phyloP scores from a whole-genome alignment of 2,888 invertebrate genomes.

The Cactoblastis cactorum region DNA sequence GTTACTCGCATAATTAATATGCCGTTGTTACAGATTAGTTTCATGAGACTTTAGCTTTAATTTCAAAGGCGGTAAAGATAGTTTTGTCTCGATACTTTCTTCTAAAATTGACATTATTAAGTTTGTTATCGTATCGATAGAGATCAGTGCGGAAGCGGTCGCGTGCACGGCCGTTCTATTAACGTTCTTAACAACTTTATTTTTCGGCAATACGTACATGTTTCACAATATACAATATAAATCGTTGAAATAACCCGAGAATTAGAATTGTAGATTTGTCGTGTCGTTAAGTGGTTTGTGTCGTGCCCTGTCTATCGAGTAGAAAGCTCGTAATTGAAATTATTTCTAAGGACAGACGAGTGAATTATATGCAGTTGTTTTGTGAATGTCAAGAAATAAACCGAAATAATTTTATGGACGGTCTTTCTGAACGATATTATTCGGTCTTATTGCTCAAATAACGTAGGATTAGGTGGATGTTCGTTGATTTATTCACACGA shows the following conservation, averaged over 20 bases:
- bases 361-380: slow-evolving; percentile 16
- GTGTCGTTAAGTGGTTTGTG: slow-evolving; percentile 40
- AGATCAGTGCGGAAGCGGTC: slow-evolving; percentile 53
- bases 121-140: slow-evolving; percentile 56
- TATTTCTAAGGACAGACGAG: slow-evolving; percentile 15
- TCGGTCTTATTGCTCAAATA: not conserved
- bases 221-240: slow-evolving; percentile 50
- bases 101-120: slow-evolving; percentile 41
- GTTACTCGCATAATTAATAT: slow-evolving; percentile 15
- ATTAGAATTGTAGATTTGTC: slow-evolving; percentile 64
- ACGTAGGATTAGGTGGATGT: slow-evolving; percentile 11
- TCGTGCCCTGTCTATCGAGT: slow-evolving; percentile 27
- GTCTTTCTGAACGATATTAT: not conserved
- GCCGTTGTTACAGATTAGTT: not conserved
- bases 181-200: slow-evolving; percentile 64
- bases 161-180: slow-evolving; percentile 55
- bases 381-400: slow-evolving; percentile 9
- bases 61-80: slow-evolving; percentile 31
- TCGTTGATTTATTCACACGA: slow-evolving; percentile 32
- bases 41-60: slow-evolving; percentile 17
- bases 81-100: slow-evolving; percentile 26
- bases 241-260: slow-evolving; percentile 48
- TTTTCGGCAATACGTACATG: slow-evolving; percentile 56
- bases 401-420: slow-evolving; percentile 5
- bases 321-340: slow-evolving; percentile 25